Evolutionary conservation across 1,140 invertebrate genomes (phyloP).

Genomic region (Brachionus manjavacas): DNA sequence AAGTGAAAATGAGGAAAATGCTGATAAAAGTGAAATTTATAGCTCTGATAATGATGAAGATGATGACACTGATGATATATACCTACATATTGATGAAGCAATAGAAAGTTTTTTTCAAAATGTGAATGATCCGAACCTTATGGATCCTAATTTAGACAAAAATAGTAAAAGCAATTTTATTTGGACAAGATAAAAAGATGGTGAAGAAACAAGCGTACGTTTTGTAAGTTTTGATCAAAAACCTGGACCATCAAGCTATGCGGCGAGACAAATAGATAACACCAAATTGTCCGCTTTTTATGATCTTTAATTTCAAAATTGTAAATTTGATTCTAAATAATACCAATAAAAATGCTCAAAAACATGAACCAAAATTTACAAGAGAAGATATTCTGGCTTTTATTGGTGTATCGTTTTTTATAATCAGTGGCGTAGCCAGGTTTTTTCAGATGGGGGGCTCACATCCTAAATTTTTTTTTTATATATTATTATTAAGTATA

Average conservation of each 20-base stretch:
- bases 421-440: neutral
- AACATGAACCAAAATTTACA: no score
- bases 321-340: no score
- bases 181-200: neutral
- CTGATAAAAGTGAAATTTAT: neutral
- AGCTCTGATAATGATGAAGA: neutral
- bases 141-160: neutral
- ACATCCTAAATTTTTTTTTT: neutral
- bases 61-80: neutral
- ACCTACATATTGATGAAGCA: neutral
- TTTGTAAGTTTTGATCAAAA: neutral
- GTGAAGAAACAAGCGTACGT: neutral
- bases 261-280: neutral
- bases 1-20: neutral
- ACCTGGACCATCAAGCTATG: neutral
- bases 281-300: no score
- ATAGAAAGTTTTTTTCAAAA: neutral
- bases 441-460: neutral
- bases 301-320: no score
- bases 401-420: no score
- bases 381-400: no score
- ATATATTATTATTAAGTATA: no score
- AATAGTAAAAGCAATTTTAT: neutral
- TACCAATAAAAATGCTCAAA: no score
- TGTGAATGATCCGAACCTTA: neutral